Evolutionary conservation across 2,797 vertebrate species (phyloP).

Genomic region (Premnoplex brunnescens): DNA sequence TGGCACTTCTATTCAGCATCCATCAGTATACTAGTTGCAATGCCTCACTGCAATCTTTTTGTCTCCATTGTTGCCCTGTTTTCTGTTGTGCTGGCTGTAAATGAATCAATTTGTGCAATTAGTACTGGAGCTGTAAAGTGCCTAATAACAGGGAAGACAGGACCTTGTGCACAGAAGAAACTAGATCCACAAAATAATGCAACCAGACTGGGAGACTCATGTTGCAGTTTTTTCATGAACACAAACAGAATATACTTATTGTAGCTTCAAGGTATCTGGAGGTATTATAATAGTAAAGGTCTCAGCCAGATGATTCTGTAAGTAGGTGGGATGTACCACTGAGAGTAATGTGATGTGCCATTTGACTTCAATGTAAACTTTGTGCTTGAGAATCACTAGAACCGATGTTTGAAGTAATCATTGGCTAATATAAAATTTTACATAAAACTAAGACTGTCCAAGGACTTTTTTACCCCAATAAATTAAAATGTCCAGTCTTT

Average conservation of each 20-base stretch:
- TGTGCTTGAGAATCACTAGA: neutral
- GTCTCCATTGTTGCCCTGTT: neutral
- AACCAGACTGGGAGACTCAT: neutral
- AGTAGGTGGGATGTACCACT: neutral
- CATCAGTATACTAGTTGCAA: neutral
- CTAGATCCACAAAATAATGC: neutral
- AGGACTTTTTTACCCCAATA: neutral
- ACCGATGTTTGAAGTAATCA: neutral
- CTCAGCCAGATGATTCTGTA: constrained; percentile 16
- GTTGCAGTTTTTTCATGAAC: neutral
- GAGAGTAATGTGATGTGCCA: neutral
- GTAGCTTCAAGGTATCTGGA: constrained; percentile 22
- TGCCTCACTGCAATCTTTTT: constrained; percentile 26
- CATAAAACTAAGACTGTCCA: neutral
- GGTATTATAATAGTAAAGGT: constrained; percentile 14
- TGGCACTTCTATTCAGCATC: constrained; percentile 14
- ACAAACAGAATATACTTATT: neutral
- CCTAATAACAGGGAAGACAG: constrained; percentile 23
- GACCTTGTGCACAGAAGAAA: neutral
- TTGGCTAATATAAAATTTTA: neutral
- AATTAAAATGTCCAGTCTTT: neutral
- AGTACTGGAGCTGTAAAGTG: neutral
- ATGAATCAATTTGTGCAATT: constrained; percentile 51
- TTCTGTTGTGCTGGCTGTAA: constrained; percentile 27
- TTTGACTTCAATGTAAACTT: neutral